phyloP scores from a whole-genome alignment of 2,888 invertebrate genomes.

The Scotopteryx bipunctaria region DNA sequence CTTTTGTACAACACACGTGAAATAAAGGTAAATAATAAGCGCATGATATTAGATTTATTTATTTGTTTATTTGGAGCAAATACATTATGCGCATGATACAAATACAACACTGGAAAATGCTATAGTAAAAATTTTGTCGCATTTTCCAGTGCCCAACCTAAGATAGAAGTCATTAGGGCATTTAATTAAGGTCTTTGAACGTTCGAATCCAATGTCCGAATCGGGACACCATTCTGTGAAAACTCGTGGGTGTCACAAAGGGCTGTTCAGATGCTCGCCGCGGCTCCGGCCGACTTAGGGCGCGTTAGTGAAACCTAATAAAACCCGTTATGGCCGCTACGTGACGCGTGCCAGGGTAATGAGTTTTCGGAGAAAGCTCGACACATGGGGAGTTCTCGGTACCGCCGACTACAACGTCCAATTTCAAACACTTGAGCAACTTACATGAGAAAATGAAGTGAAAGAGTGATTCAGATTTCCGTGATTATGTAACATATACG shows the following conservation, averaged over 20 bases:
- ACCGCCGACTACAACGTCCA: constrained; percentile 29
- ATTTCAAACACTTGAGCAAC: constrained; percentile 7
- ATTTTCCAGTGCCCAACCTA: no score
- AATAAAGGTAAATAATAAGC: no score
- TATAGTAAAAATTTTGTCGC: no score
- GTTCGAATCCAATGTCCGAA: constrained; percentile 25
- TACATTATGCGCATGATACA: no score
- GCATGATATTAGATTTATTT: no score
- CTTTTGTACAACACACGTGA: background rate
- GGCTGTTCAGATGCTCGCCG: constrained; percentile 51
- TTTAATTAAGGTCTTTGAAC: constrained; percentile 15
- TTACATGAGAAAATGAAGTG: constrained; percentile 8
- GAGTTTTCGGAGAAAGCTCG: constrained; percentile 78
- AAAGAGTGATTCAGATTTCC: no score
- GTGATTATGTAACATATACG: background rate
- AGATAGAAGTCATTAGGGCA: no score
- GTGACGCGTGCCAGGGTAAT: constrained; percentile 78
- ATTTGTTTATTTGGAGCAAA: no score
- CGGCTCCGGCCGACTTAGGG: constrained; percentile 49
- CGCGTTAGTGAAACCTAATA: constrained; percentile 77
- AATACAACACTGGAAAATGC: no score
- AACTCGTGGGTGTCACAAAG: constrained; percentile 50
- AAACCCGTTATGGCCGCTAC: constrained; percentile 76
- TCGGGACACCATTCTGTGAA: constrained; percentile 33
- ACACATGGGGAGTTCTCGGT: constrained; percentile 55